Base-by-base conservation (phyloP, 2,113 vertebrate genomes). In the Sebastes schlegelii region DNA sequence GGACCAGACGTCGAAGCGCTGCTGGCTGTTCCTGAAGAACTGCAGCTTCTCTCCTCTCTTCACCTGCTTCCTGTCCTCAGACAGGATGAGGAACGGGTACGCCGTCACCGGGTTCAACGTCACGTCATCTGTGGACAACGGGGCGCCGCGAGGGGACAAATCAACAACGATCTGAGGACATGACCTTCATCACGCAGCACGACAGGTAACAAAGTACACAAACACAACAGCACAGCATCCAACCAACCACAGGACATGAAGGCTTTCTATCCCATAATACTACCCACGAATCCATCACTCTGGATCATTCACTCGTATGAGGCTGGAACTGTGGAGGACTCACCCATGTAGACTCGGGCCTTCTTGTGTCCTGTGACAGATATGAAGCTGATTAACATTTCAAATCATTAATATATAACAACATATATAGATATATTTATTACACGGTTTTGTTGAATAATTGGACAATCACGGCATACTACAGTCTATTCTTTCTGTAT, bases 71-170 rank as follows among this genome's bases (percentile, higher is more conserved):
- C 93, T 74, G 90, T 96, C 95, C 0, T 92, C 93, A 0, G 94
- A 96, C 64, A 96, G 92, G 81, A 95, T 93, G 8, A 96, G 93
- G 91, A 95, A 95, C 0, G 95, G 94, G 45, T 96, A 96, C 8
- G 95, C 95, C 1, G 95, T 94, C 74, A 94, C 90, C 0, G 95
- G 96, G 85, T 96, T 96, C 91, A 96, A 19, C 0, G 34, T 68
- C 67, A 96, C 89, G 0, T 95, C 94, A 83, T 94, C 95, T 95
- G 84, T 12, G 54, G 34, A 21, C 26, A 17, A 68, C 7, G 2
- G 57, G 21, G 26, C 57, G 13, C 57, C n/a, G 55, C 23, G 55
- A 57, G n/a, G 17, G 7, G 43, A 23, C 12, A n/a, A 43, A 9
- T 13, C 49, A 8, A 8, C 17, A 6, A 5, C n/a, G 17, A 57